phyloP scores from a whole-genome alignment of 2,113 vertebrate genomes.

The Oreocharis arfaki region DNA sequence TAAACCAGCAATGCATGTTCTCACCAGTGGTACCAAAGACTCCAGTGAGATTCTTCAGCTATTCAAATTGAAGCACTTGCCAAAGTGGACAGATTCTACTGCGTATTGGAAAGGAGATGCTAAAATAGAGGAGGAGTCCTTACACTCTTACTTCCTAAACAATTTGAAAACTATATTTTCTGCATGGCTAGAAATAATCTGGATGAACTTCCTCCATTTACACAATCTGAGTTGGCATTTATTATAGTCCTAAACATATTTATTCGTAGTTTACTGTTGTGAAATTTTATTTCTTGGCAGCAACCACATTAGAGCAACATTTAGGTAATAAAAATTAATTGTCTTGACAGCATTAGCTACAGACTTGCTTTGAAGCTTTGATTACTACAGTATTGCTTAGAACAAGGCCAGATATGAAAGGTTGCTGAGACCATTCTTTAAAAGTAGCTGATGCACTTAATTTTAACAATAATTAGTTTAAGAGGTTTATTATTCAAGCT shows the following conservation, averaged over 20 bases:
- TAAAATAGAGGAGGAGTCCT: neutral
- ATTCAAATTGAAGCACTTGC: neutral
- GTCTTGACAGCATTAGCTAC: neutral
- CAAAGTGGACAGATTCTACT: neutral
- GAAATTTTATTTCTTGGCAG: neutral
- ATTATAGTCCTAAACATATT: neutral
- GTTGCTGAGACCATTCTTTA: neutral
- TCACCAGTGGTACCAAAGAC: neutral
- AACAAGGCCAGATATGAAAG: neutral
- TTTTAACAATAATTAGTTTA: neutral
- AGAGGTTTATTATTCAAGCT: neutral
- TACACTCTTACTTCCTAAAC: neutral
- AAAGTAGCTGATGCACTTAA: neutral
- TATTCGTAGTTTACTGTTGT: neutral
- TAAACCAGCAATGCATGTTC: rapidly evolving
- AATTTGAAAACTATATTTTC: neutral
- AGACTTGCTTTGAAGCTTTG: neutral
- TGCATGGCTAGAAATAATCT: neutral
- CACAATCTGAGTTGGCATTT: neutral
- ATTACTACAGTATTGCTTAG: neutral
- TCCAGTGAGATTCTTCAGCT: neutral
- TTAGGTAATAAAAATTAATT: neutral
- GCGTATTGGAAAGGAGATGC: neutral
- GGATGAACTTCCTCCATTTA: neutral
- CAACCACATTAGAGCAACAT: neutral